Base-by-base conservation (phyloP, 2,113 vertebrate species). In the Amphiprion percula region DNA sequence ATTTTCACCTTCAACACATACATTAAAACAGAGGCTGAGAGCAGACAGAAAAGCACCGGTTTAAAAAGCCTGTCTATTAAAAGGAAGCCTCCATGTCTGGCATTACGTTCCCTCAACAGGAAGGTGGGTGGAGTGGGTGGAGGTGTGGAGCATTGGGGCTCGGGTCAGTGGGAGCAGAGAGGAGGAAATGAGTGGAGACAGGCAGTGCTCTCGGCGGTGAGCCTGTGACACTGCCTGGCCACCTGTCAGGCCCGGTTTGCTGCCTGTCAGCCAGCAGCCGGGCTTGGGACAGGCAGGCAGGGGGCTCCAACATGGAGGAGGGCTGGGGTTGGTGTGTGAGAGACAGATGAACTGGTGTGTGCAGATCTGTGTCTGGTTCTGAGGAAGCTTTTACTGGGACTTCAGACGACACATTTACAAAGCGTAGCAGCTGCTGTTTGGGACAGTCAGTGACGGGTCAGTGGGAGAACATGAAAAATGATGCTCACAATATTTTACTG, bases 131-230 rank as follows among this genome's bases (percentile, higher is more conserved):
- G 72, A 59, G 63, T 10, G 49, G 58, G 69, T 47, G 47, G 65
- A 54, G 64, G 83, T 55, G 82, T 49, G 8, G 44, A 74, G 70
- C 30, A 4, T 50, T 37, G 50, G 58, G 74, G 84, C 78, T 84
- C 73, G 74, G 86, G 90, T 86, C 83, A 83, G 60, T 61, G 33
- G 64, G 81, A 79, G 76, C 68, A 85, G 68, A 52, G 60, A 81
- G 73, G 70, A 89, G 83, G 90, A 91, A 90, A 93, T 88, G 82
- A 93, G 83, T 68, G 84, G 84, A 92, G 92, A 93, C 90, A 93
- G 87, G 63, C 67, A 5, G 54, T 77, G 87, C 77, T 88, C 89
- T 92, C 86, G 87, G 88, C 41, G 72, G 86, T 88, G 80, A 93
- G 89, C 81, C 86, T 21, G 87, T 88, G 91, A 93, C 91, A 87